Percentiles rank a stretch among this genome's conserved stretches.
phyloP scores from a whole-genome alignment of 2,113 vertebrate species.

The Otis tarda region DNA sequence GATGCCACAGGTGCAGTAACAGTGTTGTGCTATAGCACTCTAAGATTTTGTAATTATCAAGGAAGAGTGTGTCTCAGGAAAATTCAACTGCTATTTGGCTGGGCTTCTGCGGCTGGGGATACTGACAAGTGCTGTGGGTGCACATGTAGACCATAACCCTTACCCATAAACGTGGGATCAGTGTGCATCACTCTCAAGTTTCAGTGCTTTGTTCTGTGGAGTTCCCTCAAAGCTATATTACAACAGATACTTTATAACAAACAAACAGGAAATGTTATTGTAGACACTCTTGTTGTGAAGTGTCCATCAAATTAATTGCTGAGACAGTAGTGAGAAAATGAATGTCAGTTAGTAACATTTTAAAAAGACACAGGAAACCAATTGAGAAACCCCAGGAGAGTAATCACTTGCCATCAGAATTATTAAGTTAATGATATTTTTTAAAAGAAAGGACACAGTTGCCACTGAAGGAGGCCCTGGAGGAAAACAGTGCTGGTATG shows the following conservation, averaged over 20 bases:
- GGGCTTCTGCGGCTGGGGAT: background rate
- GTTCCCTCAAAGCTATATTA: background rate
- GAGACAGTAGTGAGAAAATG: background rate
- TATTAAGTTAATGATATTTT: slow-evolving; percentile 10
- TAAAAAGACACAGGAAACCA: slow-evolving; percentile 5
- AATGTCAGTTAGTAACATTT: slow-evolving; percentile 33
- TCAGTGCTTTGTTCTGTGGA: background rate
- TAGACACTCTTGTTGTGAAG: background rate
- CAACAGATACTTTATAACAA: background rate
- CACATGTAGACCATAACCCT: rapidly evolving
- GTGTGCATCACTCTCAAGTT: background rate
- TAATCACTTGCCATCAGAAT: slow-evolving; percentile 16
- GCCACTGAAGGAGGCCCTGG: background rate
- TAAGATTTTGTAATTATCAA: background rate
- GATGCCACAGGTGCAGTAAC: background rate
- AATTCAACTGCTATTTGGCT: background rate
- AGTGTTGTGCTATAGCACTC: background rate
- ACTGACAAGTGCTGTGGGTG: background rate
- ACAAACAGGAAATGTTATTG: background rate
- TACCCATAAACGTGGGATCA: background rate
- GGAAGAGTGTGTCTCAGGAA: background rate
- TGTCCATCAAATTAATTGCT: slow-evolving; percentile 7
- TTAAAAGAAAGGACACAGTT: background rate
- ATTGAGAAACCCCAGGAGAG: slow-evolving; percentile 3
- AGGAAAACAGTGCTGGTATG: background rate